phyloP scores from a whole-genome alignment of 2,888 invertebrate genomes.

The Pyralis farinalis region DNA sequence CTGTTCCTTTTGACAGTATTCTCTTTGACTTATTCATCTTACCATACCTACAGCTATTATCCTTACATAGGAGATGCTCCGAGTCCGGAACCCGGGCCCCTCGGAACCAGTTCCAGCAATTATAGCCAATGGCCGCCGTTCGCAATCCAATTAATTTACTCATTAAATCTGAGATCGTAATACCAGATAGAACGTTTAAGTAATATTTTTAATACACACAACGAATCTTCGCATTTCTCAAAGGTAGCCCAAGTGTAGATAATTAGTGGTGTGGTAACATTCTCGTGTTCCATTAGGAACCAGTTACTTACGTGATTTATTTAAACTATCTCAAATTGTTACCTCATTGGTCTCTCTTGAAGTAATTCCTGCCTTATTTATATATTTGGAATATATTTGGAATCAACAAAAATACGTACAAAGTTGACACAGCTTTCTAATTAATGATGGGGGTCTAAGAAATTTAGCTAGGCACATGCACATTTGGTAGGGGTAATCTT shows the following conservation, averaged over 20 bases:
- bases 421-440: too few relatives aligned
- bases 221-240: conserved; percentile 9
- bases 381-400: too few relatives aligned
- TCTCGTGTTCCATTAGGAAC: conserved; percentile 8
- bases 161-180: conserved; percentile 63
- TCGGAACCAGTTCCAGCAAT: conserved; percentile 35
- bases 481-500: too few relatives aligned
- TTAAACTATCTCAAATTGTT: conserved; percentile 1
- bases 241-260: conserved; percentile 6
- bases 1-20: too few relatives aligned
- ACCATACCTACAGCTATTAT: conserved; percentile 6
- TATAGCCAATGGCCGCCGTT: conserved; percentile 35
- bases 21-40: not conserved
- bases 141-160: conserved; percentile 69
- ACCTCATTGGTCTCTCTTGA: not conserved
- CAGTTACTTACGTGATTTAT: conserved; percentile 7
- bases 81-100: conserved; percentile 12
- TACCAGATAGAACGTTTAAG: conserved; percentile 39
- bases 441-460: too few relatives aligned
- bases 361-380: not conserved
- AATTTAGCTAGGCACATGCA: too few relatives aligned
- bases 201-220: conserved; percentile 22
- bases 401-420: too few relatives aligned
- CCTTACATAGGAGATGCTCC: conserved; percentile 4
- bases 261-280: conserved; percentile 7